These are phyloP conservation scores for Hartigia nigra DNA, from an alignment of 2,888 invertebrate species.

Conservation along the genomic window DNA sequence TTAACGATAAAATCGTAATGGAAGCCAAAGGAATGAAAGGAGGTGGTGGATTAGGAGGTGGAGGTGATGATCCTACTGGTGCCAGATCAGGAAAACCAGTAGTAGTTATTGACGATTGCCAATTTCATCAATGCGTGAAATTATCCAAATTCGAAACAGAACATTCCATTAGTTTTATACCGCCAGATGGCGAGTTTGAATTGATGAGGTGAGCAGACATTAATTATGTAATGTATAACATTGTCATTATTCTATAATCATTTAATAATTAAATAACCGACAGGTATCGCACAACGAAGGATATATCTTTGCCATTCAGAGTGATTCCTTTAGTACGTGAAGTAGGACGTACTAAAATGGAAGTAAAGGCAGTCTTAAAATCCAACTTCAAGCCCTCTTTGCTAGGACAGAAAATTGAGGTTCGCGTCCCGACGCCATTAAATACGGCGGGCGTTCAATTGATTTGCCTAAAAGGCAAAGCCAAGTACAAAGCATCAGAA, in stretches of 20 bases:
- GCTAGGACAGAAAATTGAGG: constrained; percentile 98
- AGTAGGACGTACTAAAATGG: constrained; percentile 99
- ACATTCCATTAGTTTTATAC: constrained; percentile 99
- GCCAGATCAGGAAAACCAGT: constrained; percentile 96
- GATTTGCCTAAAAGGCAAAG: constrained; percentile 98
- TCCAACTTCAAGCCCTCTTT: constrained; percentile 99
- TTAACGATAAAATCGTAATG: constrained; percentile 99
- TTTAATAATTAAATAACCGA: constrained; percentile 7
- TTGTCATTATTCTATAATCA: constrained; percentile 7
- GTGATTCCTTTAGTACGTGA: constrained; percentile 98
- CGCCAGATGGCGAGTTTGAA: constrained; percentile 99
- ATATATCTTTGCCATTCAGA: constrained; percentile 98
- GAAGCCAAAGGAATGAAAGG: constrained; percentile 88
- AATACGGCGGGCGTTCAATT: constrained; percentile 99
- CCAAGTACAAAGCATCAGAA: constrained; percentile 99
- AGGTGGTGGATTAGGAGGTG: constrained; percentile 68
- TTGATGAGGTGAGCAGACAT: constrained; percentile 84
- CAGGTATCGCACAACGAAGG: constrained; percentile 98
- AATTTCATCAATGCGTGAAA: constrained; percentile 99
- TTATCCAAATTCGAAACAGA: constrained; percentile 99
- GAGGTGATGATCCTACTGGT: constrained; percentile 74
- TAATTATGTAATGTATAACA: constrained; percentile 14
- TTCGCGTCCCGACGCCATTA: constrained; percentile 97
- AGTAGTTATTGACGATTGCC: constrained; percentile 99
- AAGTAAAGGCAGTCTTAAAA: constrained; percentile 98